These are phyloP conservation scores for Stictocephala bisonia DNA, from an alignment of 2,888 invertebrate species.

Conservation along the genomic window DNA sequence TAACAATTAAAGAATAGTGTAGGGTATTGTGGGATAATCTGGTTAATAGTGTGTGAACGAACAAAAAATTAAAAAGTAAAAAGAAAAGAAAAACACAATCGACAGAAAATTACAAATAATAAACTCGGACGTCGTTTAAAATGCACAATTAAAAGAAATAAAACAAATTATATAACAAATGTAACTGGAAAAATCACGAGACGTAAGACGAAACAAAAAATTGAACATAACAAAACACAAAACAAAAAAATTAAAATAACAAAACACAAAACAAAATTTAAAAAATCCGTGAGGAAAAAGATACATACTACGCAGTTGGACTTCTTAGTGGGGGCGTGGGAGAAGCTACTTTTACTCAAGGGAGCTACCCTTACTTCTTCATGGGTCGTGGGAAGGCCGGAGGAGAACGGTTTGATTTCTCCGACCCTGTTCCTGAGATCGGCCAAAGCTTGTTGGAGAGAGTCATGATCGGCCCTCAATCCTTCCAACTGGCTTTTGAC, in stretches of 20 bases:
- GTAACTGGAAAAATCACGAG: too few relatives aligned
- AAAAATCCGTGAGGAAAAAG: not conserved
- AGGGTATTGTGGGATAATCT: too few relatives aligned
- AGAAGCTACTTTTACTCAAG: slow-evolving; percentile 11
- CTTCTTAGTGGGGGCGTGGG: slow-evolving; percentile 1
- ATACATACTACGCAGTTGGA: slow-evolving; percentile 17
- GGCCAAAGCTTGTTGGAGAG: not conserved
- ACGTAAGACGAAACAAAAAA: not conserved
- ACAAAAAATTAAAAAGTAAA: too few relatives aligned
- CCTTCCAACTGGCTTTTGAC: not conserved
- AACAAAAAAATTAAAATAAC: not conserved
- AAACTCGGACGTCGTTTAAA: too few relatives aligned
- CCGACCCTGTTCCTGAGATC: slow-evolving; percentile 27
- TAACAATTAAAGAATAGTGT: too few relatives aligned
- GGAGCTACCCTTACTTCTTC: slow-evolving; percentile 18
- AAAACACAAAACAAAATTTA: slow-evolving; percentile 16
- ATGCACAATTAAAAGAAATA: too few relatives aligned
- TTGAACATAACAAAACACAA: not conserved
- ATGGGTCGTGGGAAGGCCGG: slow-evolving; percentile 11
- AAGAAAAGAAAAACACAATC: too few relatives aligned
- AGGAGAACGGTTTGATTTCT: not conserved
- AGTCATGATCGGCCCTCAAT: slow-evolving; percentile 15
- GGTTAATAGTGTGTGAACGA: too few relatives aligned
- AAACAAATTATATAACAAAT: too few relatives aligned
- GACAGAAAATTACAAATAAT: too few relatives aligned